Conservation (phyloP, 2,888 invertebrate genomes). For the Bhutanitis thaidina region DNA sequence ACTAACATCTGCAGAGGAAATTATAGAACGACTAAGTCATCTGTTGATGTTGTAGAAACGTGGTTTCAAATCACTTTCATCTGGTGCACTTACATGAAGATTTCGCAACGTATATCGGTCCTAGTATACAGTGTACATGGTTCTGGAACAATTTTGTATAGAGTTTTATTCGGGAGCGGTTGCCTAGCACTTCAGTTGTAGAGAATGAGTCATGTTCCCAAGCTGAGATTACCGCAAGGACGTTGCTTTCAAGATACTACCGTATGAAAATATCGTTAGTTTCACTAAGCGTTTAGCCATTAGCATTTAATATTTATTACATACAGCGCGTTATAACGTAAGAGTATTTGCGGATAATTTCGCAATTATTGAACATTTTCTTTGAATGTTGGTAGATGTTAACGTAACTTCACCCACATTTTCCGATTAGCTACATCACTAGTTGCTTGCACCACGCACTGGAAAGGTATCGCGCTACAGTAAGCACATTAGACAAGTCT, state of each 20-base stretch:
- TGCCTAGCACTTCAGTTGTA: slow-evolving; percentile 52
- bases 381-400: no score
- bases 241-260: slow-evolving; percentile 56
- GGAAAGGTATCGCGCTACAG: slow-evolving; percentile 19
- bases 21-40: no score
- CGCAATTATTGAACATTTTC: no score
- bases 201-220: slow-evolving; percentile 59
- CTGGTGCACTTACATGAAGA: no score
- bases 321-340: neutral
- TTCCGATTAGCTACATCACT: no score
- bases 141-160: slow-evolving; percentile 34
- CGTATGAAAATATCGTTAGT: slow-evolving; percentile 34
- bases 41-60: no score
- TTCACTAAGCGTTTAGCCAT: slow-evolving; percentile 18
- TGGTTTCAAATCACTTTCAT: no score
- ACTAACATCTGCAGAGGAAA: no score
- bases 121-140: neutral
- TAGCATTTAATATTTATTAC: slow-evolving; percentile 8
- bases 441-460: no score
- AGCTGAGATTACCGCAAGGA: slow-evolving; percentile 61
- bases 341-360: neutral
- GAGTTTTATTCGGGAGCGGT: slow-evolving; percentile 57
- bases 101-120: no score
- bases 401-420: no score
- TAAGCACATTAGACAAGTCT: slow-evolving; percentile 38